Evolutionary conservation across 2,797 vertebrate species (phyloP).

Genomic region (Sebastiscus albofasciatus): DNA sequence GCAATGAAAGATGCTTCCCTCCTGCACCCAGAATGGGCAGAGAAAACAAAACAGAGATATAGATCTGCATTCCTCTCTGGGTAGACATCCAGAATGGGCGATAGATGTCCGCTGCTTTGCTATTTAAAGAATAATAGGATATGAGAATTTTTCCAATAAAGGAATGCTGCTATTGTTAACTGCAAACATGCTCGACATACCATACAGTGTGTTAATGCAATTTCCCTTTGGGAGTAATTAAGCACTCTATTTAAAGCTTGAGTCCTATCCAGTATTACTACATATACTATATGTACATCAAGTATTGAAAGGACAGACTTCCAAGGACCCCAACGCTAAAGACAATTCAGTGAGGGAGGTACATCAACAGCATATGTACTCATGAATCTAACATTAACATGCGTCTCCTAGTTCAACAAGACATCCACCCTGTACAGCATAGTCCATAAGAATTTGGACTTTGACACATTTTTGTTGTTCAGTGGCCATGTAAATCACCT

Average conservation of each 20-base stretch:
- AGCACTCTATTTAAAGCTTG: constrained; percentile 20
- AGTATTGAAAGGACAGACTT: constrained; percentile 17
- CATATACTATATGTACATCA: constrained; percentile 7
- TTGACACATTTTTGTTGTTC: neutral
- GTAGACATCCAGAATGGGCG: constrained; percentile 55
- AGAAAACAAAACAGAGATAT: constrained; percentile 71
- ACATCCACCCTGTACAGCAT: neutral
- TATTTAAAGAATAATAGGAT: constrained; percentile 61
- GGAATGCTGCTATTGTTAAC: constrained; percentile 40
- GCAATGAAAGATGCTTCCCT: constrained; percentile 67
- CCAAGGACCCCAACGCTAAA: constrained; percentile 10
- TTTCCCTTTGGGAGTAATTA: constrained; percentile 37
- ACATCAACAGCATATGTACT: neutral
- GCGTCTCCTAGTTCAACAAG: neutral
- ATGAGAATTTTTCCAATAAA: constrained; percentile 33
- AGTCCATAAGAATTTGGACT: neutral
- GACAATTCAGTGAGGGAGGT: neutral
- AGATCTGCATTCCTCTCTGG: constrained; percentile 73
- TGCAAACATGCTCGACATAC: constrained; percentile 42
- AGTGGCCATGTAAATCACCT: constrained; percentile 8
- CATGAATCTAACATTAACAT: constrained; percentile 24
- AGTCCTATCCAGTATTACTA: constrained; percentile 13
- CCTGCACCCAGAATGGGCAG: constrained; percentile 68
- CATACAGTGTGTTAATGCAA: constrained; percentile 39
- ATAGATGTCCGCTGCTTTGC: constrained; percentile 51